Evolutionary conservation across 2,888 invertebrate species (phyloP), one percentile per base, ranked within the genome.

Genomic region (Macrosiphum euphorbiae): DNA sequence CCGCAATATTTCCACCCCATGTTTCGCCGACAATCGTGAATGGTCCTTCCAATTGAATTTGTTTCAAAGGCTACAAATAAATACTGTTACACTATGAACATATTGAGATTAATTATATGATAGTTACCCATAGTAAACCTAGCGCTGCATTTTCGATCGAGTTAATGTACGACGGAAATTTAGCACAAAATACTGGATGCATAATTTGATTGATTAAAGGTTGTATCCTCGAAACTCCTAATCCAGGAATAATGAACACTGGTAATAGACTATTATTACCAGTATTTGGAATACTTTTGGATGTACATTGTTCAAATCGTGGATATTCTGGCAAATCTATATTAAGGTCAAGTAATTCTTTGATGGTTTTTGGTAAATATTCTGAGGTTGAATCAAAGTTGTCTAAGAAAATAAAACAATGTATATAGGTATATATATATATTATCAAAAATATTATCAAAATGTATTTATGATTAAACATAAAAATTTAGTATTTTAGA

Each of bases 11-110:
- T 20, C 96, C 96, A 93, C 97, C 97, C 95, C 97, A 97, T 3
- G 97, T 97, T 95, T 97, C 97, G 28, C 97, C 97, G 92, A 96
- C 96, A 78, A 97, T 95, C 92, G 96, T 95, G 95, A 96, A 97
- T 11, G 96, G 96, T n/a, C 96, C 96, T 20, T 95, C 35, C 11
- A 94, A 47, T 84, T 95, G 95, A 44, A 95, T 94, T 94, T 93
- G 58, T 91, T 91, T 95, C 26, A 95, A 78, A 11, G 91, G 94
- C 95, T 95, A 88, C 28, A 78, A 86, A 88, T 35, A 20, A 50
- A 93, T 52, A 50, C 8, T 47, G 13, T 0, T n/a, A 16, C 11
- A 86, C n/a, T 86, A 47, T 16, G n/a, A 35, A 35, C 24, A 10
- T n/a, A 8, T 52, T 20, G 24, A 78, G 35, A 78, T 35, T 20